Base-by-base conservation (phyloP, 2,797 vertebrate species). In the Rhynchotus rufescens region DNA sequence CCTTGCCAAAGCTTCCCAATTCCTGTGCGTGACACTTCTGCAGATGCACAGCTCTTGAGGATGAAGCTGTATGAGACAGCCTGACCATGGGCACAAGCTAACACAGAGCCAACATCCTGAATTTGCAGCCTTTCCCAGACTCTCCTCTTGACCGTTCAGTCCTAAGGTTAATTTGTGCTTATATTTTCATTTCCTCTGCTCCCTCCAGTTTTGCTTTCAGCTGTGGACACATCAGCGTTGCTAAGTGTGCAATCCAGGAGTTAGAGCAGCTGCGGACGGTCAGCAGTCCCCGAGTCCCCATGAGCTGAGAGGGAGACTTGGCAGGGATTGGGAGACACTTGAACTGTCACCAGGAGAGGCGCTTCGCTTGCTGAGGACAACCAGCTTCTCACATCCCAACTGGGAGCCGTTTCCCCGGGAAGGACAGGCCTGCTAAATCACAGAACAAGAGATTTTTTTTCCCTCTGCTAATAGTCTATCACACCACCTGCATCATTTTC, bases 341-440 rank as follows among this genome's bases (percentile, higher is more conserved):
- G 1, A 59, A 25, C 30, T 78, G 59, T 61, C 34, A 44, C 3
- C 2, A 17, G 47, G 28, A 52, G 61, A 68, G 71, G 62, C 2
- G 0, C 20, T 90, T 84, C 49, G 15, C 65, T 65, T 1, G 0
- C 69, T 68, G 62, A 84, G 62, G 28, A 76, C 79, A 84, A 40
- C 15, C 59, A 51, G 68, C 12, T 30, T 10, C 4, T 69, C 71
- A 40, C 67, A 57, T 26, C 45, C 93, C 56, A n/a, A 64, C n/a
- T 0, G 0, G 25, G 69, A 2, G 2, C 26, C 12, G 64, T 19
- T 2, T 61, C 32, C 32, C 34, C 0, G 0, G 61, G 28, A 84
- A 86, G 5, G 56, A 21, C 36, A 32, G 1, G 5, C 6, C 65
- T 72, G 5, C 59, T 83, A 44, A 30, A 56, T 10, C 51, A 51